Percentiles rank a stretch among this genome's conserved stretches.
These are phyloP conservation scores for Scelioninae gen. 1 DNA, from an alignment of 2,888 invertebrate genomes.

Conservation along the genomic window DNA sequence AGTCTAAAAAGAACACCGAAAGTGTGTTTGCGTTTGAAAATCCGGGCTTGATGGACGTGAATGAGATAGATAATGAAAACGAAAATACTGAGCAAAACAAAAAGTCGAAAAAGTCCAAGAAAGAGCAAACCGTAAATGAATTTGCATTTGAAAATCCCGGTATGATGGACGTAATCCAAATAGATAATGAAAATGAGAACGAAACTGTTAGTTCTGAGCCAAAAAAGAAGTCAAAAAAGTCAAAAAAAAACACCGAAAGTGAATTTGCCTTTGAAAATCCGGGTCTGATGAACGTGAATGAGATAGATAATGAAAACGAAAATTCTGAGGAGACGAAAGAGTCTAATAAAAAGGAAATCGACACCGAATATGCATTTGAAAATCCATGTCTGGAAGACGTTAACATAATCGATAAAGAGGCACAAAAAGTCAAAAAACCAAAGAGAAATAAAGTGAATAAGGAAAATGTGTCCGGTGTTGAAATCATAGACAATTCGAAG, in stretches of 20 bases:
- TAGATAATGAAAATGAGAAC: constrained; percentile 18
- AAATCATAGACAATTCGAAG: constrained; percentile 50
- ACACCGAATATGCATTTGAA: constrained; percentile 62
- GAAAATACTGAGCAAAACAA: constrained; percentile 24
- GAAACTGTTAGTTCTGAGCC: background rate
- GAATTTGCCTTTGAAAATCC: constrained; percentile 70
- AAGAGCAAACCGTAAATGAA: constrained; percentile 7
- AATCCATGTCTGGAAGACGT: constrained; percentile 71
- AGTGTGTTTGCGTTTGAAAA: constrained; percentile 34
- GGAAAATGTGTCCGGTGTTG: constrained; percentile 23
- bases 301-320: constrained; percentile 38
- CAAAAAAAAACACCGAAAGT: constrained; percentile 1
- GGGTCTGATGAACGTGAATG: constrained; percentile 65
- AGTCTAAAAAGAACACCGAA: background rate
- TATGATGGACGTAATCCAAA: constrained; percentile 28
- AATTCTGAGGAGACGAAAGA: constrained; percentile 36
- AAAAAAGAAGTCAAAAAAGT: constrained; percentile 18
- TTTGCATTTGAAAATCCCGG: constrained; percentile 57
- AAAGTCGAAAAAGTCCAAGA: background rate
- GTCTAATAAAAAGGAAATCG: constrained; percentile 18
- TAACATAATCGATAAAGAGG: constrained; percentile 53
- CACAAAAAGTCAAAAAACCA: constrained; percentile 31
- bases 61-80: background rate
- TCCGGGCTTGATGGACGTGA: constrained; percentile 11
- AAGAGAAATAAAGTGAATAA: constrained; percentile 45